Percentiles rank a stretch among this genome's conserved stretches.
These are phyloP conservation scores for Sceloporus tristichus DNA, from an alignment of 2,113 vertebrate genomes.

Conservation along the genomic window DNA sequence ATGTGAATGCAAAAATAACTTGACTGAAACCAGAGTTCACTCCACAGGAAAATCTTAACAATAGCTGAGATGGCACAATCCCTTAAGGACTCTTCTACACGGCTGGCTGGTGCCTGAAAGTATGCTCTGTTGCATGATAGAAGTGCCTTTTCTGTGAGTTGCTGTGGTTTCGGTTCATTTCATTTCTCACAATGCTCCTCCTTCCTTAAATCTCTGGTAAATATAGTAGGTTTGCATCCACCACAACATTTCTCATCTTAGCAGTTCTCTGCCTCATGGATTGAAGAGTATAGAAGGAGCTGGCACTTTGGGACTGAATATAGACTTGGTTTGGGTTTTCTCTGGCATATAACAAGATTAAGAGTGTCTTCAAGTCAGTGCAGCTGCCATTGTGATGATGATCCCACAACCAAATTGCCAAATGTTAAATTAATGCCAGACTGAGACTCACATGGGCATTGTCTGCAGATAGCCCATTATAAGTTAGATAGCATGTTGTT, in stretches of 20 bases:
- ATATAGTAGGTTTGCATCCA: neutral
- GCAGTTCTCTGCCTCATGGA: neutral
- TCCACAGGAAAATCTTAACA: neutral
- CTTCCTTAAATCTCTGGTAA: neutral
- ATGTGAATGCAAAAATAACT: neutral
- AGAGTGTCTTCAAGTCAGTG: neutral
- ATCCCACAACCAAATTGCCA: neutral
- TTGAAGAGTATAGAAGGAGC: neutral
- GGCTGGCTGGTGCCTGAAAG: neutral
- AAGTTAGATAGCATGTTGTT: neutral
- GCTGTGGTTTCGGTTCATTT: neutral
- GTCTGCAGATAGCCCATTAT: neutral
- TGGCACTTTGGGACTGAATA: neutral
- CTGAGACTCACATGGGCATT: too few species aligned
- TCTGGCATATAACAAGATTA: neutral
- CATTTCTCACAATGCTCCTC: neutral
- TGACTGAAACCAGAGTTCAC: neutral
- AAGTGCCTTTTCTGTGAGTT: neutral
- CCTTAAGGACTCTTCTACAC: neutral
- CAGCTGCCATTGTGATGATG: neutral
- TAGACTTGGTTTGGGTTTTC: neutral
- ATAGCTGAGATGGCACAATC: neutral
- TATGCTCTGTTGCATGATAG: neutral
- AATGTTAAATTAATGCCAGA: neutral
- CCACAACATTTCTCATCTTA: neutral